Conservation (phyloP, 1,140 invertebrate species). For the Coelopa frigida region DNA sequence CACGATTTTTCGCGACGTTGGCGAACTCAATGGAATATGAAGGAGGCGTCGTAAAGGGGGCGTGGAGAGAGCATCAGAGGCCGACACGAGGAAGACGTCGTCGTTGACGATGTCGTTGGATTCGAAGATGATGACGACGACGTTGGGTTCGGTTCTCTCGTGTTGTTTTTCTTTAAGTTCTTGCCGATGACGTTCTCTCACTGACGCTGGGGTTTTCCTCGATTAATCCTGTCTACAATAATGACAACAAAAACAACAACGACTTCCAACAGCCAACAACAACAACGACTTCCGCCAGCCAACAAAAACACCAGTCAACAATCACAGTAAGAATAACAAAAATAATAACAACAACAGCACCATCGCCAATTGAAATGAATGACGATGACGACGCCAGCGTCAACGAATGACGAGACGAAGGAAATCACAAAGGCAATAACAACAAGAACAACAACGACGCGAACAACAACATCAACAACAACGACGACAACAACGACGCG, state of each 20-base stretch:
- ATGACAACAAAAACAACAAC: slow-evolving; percentile 9
- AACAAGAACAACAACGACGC: slow-evolving; percentile 15
- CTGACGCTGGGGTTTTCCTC: slow-evolving; percentile 24
- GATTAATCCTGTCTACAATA: slow-evolving; percentile 29
- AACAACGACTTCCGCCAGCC: neutral
- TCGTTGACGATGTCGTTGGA: too few relatives aligned
- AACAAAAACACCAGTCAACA: neutral
- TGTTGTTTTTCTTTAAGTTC: too few relatives aligned
- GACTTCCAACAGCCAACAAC: neutral
- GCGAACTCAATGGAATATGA: too few relatives aligned
- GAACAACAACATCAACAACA: slow-evolving; percentile 19
- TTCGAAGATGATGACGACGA: too few relatives aligned
- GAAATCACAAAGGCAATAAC: slow-evolving; percentile 2
- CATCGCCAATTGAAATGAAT: too few relatives aligned
- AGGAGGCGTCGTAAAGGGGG: too few relatives aligned
- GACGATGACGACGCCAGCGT: neutral
- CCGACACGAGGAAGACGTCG: too few relatives aligned
- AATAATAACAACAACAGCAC: neutral
- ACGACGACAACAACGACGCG: too few relatives aligned
- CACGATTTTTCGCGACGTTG: too few relatives aligned
- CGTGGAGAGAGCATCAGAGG: too few relatives aligned
- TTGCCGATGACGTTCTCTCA: neutral
- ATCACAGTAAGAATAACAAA: too few relatives aligned
- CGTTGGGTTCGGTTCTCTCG: too few relatives aligned
- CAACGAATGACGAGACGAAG: neutral